phyloP scores from a whole-genome alignment of 2,888 invertebrate species.

The Anthophora plumipes region DNA sequence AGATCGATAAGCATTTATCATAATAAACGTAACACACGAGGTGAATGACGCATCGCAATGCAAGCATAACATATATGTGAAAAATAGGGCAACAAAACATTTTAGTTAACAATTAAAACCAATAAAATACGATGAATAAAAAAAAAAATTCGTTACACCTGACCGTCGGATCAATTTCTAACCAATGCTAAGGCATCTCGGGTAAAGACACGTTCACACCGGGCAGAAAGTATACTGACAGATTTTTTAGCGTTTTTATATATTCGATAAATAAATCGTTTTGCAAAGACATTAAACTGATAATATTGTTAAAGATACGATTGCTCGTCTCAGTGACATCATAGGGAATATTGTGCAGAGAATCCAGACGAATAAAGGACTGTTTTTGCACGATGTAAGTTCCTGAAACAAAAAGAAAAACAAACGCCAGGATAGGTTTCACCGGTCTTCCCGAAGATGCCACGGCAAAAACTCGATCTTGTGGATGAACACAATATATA shows the following conservation, averaged over 20 bases:
- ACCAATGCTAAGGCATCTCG: conserved; percentile 74
- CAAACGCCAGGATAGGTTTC: conserved; percentile 76
- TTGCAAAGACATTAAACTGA: conserved; percentile 74
- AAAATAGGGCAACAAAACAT: neutral
- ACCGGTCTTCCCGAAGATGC: conserved; percentile 64
- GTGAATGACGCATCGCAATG: neutral
- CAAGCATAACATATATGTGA: neutral
- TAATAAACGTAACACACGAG: neutral
- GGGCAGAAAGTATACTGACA: conserved; percentile 73
- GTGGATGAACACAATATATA: conserved; percentile 16
- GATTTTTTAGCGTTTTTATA: conserved; percentile 75
- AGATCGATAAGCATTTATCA: neutral
- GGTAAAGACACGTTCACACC: conserved; percentile 79
- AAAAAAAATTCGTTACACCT: conserved; percentile 19
- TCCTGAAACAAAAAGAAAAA: conserved; percentile 84
- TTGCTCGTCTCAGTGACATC: conserved; percentile 79
- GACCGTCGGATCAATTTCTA: conserved; percentile 77
- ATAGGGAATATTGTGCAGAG: conserved; percentile 79
- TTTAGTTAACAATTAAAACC: neutral
- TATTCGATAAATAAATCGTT: conserved; percentile 78
- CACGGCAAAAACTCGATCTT: conserved; percentile 52
- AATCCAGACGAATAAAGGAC: conserved; percentile 81
- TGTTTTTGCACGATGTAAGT: conserved; percentile 82
- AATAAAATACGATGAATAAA: neutral
- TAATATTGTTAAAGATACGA: conserved; percentile 77